phyloP scores from a whole-genome alignment of 2,113 vertebrate species.

The Neotoma lepida region DNA sequence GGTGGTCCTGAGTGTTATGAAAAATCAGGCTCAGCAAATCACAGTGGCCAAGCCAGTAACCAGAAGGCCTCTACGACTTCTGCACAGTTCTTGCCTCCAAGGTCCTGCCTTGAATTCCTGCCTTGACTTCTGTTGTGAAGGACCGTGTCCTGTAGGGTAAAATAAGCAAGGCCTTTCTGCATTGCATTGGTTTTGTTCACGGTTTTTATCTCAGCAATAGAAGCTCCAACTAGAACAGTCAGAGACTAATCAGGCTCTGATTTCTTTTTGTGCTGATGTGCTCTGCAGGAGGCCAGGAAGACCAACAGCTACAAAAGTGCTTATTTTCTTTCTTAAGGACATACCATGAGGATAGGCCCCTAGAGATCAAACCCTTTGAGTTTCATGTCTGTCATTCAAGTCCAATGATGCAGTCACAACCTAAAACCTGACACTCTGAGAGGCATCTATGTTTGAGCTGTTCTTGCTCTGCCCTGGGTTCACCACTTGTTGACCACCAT shows the following conservation, averaged over 20 bases:
- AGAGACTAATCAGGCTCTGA: background rate
- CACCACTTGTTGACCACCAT: too few relatives aligned
- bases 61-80: background rate
- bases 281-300: rapidly evolving
- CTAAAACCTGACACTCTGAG: background rate
- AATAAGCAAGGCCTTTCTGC: background rate
- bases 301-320: background rate
- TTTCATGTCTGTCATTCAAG: background rate
- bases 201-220: background rate
- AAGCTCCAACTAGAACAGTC: background rate
- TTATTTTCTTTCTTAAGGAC: background rate
- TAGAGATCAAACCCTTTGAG: background rate
- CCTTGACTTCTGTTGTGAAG: background rate
- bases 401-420: background rate
- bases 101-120: background rate
- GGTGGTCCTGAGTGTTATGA: background rate
- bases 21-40: background rate
- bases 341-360: background rate
- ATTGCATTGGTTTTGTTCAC: too few relatives aligned
- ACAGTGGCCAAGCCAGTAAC: background rate
- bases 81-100: background rate
- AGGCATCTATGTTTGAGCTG: background rate
- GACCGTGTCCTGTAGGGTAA: background rate
- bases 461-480: background rate
- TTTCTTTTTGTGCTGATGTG: background rate